Base-by-base conservation (phyloP, 2,797 vertebrate species). In the Hybognathus amarus region DNA sequence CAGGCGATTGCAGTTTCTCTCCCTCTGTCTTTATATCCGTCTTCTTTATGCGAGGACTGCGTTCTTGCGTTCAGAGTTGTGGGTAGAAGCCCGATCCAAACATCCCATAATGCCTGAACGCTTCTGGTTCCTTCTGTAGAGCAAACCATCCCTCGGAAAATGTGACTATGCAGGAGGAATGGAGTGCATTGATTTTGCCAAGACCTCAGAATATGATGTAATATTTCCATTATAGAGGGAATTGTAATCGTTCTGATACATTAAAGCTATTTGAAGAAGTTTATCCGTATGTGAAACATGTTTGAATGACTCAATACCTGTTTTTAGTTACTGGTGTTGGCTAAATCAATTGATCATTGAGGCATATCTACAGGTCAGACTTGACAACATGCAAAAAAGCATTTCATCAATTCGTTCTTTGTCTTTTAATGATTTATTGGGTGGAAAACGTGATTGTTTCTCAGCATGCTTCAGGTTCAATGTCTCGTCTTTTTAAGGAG, bases 41-140 rank as follows among this genome's bases (percentile, higher is more conserved):
- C 88, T 45, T 45, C 88, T 45, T 45, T 30, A 27, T 69, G 79
- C 83, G 80, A 86, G 71, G 79, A 56, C 88, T 68, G 77, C 88
- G 89, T 87, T 92, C 88, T 90, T 86, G 85, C 85, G 82, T 45
- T 45, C 83, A 63, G 77, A 68, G 22, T 36, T 85, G 88, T 92
- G 83, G 84, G 90, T 71, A 67, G 40, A 86, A 84, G 85, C 82
- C 80, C 18, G 38, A 84, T 79, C 77, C 64, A 20, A 86, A 87
- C 87, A 88, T 77, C 79, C 83, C 79, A 76, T 64, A 82, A 68
- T 81, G 78, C 82, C 73, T 47, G 18, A 83, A 76, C 42, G 79
- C 61, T 67, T n/a, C n/a, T 38, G 50, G 61, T 42, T 75, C 33
- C 36, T 77, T 47, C 63, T 66, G 11, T 13, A 33, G 30, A 38